phyloP scores from a whole-genome alignment of 2,888 invertebrate species.

The Himalopsyche anomala region DNA sequence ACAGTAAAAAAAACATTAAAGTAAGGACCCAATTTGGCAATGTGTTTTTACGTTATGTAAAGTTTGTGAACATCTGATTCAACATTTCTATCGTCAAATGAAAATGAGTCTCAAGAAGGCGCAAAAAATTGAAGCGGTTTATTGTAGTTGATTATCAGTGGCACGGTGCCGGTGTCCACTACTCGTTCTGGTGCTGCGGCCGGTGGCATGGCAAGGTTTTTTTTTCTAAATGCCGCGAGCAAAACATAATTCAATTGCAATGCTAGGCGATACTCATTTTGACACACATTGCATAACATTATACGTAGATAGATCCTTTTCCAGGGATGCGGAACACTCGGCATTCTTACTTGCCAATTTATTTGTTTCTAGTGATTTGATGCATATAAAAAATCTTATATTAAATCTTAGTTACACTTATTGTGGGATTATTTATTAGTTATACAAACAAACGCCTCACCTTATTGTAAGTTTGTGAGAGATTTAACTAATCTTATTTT shows the following conservation, averaged over 20 bases:
- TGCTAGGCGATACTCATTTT: conserved; percentile 25
- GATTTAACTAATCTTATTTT: neutral
- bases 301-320: neutral
- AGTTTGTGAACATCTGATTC: neutral
- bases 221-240: neutral
- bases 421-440: too few relatives aligned
- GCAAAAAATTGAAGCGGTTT: conserved; percentile 34
- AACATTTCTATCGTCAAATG: neutral
- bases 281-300: conserved; percentile 37
- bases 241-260: conserved; percentile 32
- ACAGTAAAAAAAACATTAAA: too few relatives aligned
- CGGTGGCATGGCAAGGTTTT: conserved; percentile 12
- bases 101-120: neutral
- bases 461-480: too few relatives aligned
- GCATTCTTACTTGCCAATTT: neutral
- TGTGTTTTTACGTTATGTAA: neutral
- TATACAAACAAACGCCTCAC: too few relatives aligned
- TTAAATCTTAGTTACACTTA: too few relatives aligned
- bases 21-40: too few relatives aligned
- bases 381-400: too few relatives aligned
- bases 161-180: neutral
- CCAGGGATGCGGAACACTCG: neutral
- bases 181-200: neutral
- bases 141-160: conserved; percentile 19
- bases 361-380: neutral